A percentile compares a stretch with the other conserved stretches of the same genome.
Conservation (phyloP, 2,797 vertebrate genomes). For the Lerista edwardsae region DNA sequence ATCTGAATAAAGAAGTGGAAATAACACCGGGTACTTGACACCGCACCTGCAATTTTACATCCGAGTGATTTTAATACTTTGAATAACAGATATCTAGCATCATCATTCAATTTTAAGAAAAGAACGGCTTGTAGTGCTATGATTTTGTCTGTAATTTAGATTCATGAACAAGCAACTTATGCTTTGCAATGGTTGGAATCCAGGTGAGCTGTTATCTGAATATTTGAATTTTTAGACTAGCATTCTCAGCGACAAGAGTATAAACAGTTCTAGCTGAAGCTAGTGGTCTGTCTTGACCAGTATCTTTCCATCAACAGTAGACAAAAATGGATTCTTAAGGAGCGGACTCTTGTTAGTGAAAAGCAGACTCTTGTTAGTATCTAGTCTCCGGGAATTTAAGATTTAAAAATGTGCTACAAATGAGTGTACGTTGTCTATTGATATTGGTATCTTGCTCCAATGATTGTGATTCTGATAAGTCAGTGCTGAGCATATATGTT, state of each 20-base stretch:
- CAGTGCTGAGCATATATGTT: not conserved
- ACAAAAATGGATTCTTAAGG: not conserved
- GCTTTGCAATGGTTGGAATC: not conserved
- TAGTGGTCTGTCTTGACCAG: not conserved
- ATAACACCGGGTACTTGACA: constrained; percentile 34
- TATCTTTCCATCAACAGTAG: not conserved
- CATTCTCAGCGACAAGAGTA: constrained; percentile 3
- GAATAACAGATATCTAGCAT: constrained; percentile 40
- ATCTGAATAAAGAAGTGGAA: constrained; percentile 51
- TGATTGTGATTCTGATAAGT: not conserved
- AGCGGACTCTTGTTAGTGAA: not conserved
- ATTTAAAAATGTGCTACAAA: not conserved
- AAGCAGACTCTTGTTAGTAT: not conserved
- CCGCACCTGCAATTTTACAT: constrained; percentile 49
- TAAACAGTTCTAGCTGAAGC: constrained; percentile 4
- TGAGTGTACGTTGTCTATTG: not conserved
- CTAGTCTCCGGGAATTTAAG: not conserved
- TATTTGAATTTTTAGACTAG: not conserved
- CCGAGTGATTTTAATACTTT: constrained; percentile 41
- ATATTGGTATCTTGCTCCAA: not conserved
- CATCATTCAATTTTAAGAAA: constrained; percentile 24
- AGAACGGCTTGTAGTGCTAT: constrained; percentile 29
- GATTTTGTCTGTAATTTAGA: constrained; percentile 40
- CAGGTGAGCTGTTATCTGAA: not conserved
- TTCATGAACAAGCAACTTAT: constrained; percentile 20